Base-by-base conservation (phyloP, 92 coral and sea anemone genomes). In the Zoanthus sociatus region DNA sequence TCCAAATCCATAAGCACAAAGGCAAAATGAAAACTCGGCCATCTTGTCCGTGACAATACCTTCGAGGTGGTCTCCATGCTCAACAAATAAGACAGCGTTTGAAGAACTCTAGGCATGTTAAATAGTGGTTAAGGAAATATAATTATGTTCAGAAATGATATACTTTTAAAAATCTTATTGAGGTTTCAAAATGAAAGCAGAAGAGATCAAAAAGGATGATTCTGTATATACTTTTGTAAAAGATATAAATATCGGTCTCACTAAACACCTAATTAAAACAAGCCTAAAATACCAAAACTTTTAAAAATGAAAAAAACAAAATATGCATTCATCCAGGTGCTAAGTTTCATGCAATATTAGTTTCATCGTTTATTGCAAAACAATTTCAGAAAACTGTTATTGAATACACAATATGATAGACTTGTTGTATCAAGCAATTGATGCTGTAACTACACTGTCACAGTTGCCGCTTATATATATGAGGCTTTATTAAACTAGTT, bases 1-100 rank as follows among this genome's bases (percentile, higher is more conserved):
- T 64, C 85, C 55, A 81, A 81, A 81, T 81, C 85, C 20, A 51
- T 32, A 46, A 81, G 61, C 14, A 81, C 85, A 81, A 81, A 63
- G 26, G 85, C 9, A 68, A 30, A 81, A 71, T 30, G 85, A 33
- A 53, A 81, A 81, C 30, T 26, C 58, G n/a, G 21, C 74, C 3
- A 18, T 21, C 21, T 66, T 9, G 12, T 44, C 61, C 13, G 61
- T 64, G 85, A 81, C 85, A 81, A 81, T 81, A 81, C 66, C 85
- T 81, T 81, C 85, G 85, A 18, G 85, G 74, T 81, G 85, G 85
- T 81, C 85, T 67, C 66, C 44, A 68, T 45, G 12, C 47, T 64
- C 70, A 81, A 47, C 76, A 81, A 81, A 81, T 67, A 81, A 26
- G 66, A 66, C 73, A 20, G 45, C 32, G 60, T 81, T 81, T 66